Evolutionary conservation across 2,888 invertebrate species (phyloP).

Genomic region (Andrena chrysosceles): DNA sequence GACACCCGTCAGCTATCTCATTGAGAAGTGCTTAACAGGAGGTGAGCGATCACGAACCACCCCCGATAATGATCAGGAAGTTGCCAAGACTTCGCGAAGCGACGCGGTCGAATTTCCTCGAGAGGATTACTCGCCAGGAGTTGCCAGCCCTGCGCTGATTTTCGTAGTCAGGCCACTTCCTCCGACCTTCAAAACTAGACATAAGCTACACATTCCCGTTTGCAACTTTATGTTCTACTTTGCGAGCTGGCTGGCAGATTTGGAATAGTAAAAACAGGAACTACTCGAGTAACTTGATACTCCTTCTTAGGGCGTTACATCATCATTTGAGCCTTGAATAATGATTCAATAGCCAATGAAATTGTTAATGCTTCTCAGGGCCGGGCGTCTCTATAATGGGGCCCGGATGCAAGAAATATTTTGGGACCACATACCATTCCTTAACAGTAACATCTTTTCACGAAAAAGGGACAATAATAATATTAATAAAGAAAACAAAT

Average conservation of each 20-base stretch:
- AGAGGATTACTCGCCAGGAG: slow-evolving; percentile 29
- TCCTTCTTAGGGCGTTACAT: too few species aligned
- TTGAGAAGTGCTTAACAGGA: slow-evolving; percentile 18
- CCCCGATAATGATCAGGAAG: not conserved
- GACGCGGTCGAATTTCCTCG: slow-evolving; percentile 26
- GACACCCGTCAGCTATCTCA: not conserved
- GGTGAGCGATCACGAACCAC: not conserved
- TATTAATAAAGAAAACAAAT: too few species aligned
- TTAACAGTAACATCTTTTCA: too few species aligned
- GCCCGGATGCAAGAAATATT: too few species aligned
- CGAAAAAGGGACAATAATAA: too few species aligned
- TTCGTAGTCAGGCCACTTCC: not conserved
- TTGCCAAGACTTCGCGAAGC: not conserved
- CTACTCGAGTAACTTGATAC: not conserved
- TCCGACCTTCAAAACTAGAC: not conserved
- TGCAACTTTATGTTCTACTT: not conserved
- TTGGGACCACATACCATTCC: too few species aligned
- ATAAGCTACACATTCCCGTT: not conserved
- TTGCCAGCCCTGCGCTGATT: not conserved
- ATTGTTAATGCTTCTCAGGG: too few species aligned
- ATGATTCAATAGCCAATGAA: too few species aligned
- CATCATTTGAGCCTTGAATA: too few species aligned
- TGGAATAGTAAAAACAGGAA: not conserved
- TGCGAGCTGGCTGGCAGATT: not conserved
- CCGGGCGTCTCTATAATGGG: too few species aligned